Evolutionary conservation across 2,113 vertebrate genomes (phyloP).

Genomic region (Poecile atricapillus): DNA sequence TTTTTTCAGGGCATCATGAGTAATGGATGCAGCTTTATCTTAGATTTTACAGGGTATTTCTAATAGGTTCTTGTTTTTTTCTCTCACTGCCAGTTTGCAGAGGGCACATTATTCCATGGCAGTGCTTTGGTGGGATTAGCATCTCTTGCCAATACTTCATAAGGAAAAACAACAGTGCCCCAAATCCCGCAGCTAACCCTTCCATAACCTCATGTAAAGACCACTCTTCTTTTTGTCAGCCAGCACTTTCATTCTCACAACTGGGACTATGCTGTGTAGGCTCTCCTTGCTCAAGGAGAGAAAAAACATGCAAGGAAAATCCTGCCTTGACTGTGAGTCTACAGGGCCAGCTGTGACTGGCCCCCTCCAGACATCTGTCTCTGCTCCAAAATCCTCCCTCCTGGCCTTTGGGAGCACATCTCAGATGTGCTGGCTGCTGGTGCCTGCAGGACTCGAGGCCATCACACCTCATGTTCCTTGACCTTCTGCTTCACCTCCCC

Average conservation of each 20-base stretch:
- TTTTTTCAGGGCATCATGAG: neutral
- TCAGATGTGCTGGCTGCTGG: neutral
- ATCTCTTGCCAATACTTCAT: neutral
- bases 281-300: neutral
- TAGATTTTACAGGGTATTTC: neutral
- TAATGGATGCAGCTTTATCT: neutral
- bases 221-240: neutral
- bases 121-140: neutral
- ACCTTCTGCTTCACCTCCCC: neutral
- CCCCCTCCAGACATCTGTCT: neutral
- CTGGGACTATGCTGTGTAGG: fast-evolving
- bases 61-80: neutral
- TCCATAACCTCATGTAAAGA: neutral
- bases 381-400: neutral
- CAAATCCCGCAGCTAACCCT: neutral
- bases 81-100: neutral
- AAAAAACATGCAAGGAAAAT: neutral
- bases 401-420: neutral
- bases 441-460: neutral
- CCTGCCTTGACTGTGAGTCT: neutral
- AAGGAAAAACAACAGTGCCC: neutral
- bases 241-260: neutral
- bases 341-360: neutral
- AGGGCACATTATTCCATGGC: neutral
- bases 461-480: neutral